Evolutionary conservation across 1,140 invertebrate species (phyloP), one percentile per base, ranked within the genome.

Genomic region (Oedothorax gibbosus): DNA sequence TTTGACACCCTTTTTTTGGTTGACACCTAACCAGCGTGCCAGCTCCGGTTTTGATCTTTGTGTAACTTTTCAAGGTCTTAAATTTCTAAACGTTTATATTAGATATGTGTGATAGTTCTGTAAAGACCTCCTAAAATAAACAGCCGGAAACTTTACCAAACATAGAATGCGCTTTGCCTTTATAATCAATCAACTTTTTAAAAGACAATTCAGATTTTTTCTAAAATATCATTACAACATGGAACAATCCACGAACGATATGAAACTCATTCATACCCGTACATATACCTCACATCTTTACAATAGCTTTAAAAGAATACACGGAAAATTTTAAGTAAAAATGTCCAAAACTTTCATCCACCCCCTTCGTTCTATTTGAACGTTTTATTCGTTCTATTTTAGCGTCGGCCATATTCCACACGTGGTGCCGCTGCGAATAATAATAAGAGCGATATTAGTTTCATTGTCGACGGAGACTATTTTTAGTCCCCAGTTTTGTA

Each of bases 351-450:
- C 50, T 53, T 53, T 18, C 12, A 60, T 14, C 12, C 54, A 49
- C 50, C 11, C 50, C 50, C 15, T 53, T 50, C n/a, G 35, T n/a
- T 49, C 35, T 35, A 35, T 35, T 35, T 35, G 35, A 35, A 35
- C 1, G 35, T 35, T 35, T 5, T 35, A 35, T 15, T 69, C 66
- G 35, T 50, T 21, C 64, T 21, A 66, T 21, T 49, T n/a, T 53
- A 71, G 50, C 9, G 9, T 9, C n/a, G 20, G 54, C 50, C 54
- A 71, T 53, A 71, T 71, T 53, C 54, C 35, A 53, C 72, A 57
- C 72, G 57, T 56, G 72, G 56, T 53, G 18, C 53, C 54, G 56
- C 20, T 56, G 53, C 18, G 72, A 75, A 60, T 75, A 75, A 75
- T 75, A 75, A 75, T 53, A 56, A 50, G n/a, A 0, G 54, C 56